Conservation (phyloP, 1,140 invertebrate species). For the Pemphigus obesinymphae region DNA sequence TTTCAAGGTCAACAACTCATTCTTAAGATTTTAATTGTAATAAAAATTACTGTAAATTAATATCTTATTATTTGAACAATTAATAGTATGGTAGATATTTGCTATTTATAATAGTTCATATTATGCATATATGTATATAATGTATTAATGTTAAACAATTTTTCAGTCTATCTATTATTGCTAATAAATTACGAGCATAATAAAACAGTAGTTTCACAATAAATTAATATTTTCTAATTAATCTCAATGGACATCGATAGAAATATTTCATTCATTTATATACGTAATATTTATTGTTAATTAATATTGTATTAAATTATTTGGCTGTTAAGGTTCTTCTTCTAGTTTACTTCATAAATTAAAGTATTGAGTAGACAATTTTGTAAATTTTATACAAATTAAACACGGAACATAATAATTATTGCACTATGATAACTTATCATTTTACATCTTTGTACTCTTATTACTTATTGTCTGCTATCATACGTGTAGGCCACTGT, state of each 20-base stretch:
- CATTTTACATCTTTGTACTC: background rate
- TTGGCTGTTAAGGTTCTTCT: background rate
- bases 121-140: too few relatives aligned
- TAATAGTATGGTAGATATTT: background rate
- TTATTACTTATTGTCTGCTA: background rate
- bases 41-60: background rate
- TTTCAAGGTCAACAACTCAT: background rate
- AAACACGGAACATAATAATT: background rate
- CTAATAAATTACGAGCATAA: conserved; percentile 10
- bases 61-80: background rate
- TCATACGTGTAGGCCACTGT: background rate
- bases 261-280: too few relatives aligned
- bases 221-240: background rate
- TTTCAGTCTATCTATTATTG: background rate
- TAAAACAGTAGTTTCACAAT: background rate
- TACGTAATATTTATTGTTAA: background rate
- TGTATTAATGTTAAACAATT: background rate
- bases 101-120: background rate
- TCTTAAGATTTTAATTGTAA: background rate
- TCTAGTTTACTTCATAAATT: background rate
- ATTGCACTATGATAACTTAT: background rate
- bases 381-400: background rate
- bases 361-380: background rate
- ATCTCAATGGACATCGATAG: background rate
- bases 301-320: background rate